Evolutionary conservation across 1,140 invertebrate species (phyloP), one percentile per base, ranked within the genome.

Genomic region (Bombus consobrinus): DNA sequence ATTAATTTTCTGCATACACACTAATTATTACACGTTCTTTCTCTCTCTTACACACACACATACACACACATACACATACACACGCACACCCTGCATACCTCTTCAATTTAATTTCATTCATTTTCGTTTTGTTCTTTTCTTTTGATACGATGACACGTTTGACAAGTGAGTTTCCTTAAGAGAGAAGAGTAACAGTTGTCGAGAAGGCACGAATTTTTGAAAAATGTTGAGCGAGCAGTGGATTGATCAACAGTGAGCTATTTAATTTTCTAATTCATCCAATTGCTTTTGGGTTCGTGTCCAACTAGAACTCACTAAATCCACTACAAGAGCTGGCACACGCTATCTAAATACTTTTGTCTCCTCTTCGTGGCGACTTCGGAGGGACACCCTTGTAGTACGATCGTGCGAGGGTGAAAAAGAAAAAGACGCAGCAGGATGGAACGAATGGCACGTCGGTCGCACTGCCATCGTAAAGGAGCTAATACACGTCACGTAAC

Each of bases 401-500:
- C 32, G 75, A 74, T 87, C 71, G 62, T 59, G 28, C 71, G 37
- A 69, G 37, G 28, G 83, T 39, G 74, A 76, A 10, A 57, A 69
- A 75, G 39, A 71, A 72, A 81, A 57, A 79, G 47, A 13, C 71
- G 79, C 71, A 66, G 34, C 76, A 87, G 59, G 81, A 90, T 90
- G 89, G 88, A 86, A 81, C 86, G 71, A 73, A 74, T 85, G 53
- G 68, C 69, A 69, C 80, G 75, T 78, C 57, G 71, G n/a, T 87
- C 37, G 83, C 73, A 84, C 72, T 74, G 41, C 62, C 81, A 53
- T 77, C 83, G 76, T 82, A 79, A 64, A 68, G 89, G 83, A 79
- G 86, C 88, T 91, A 92, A 93, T 93, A 74, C 89, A 90, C 71
- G 84, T 92, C 89, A 92, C 92, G 89, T 92, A 92, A 93, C 86